Base-by-base conservation (phyloP, 2,888 invertebrate species). In the Polyploca ridens region DNA sequence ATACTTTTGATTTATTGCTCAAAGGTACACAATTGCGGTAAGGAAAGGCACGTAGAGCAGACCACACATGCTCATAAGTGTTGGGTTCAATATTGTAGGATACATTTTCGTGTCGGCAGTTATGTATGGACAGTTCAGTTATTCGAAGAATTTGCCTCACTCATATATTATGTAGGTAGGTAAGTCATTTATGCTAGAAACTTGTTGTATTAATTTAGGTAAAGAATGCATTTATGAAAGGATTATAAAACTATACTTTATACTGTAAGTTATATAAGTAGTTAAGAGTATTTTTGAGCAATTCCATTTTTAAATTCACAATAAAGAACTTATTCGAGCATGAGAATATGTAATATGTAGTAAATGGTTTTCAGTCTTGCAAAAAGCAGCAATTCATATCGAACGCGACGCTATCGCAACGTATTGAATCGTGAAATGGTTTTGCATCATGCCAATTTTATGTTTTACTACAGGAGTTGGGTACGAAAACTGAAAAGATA, bases 381-480 rank as follows among this genome's bases (percentile, higher is more conserved):
- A 46, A 66, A 60, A 64, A 64, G 59, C 61, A 66, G 58, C 44
- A 57, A 60, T 68, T 62, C 62, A 63, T 68, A 58, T 61, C 61
- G 33, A 54, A 49, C 49, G 62, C 44, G 63, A 65, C 57, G 41
- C 33, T 35, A 38, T 38, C 38, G 10, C 10, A 58, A 70, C 68
- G 65, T 72, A 75, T 64, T 62, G 68, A 70, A 75, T 72, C 72
- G 68, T 69, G 67, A 72, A 76, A 76, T 65, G 62, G 70, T 66
- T 62, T 65, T 68, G 63, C 68, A 70, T 72, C 69, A 69, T 74
- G 74, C 70, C 38, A 64, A 62, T 62, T 64, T 61, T 64, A 64
- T 59, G 33, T 66, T 64, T 35, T 10, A 38, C 38, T 38, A 38
- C 1, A 38, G n/a, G n/a, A n/a, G 38, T 38, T 10, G 5, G 38